Conservation (phyloP, 2,888 invertebrate species). For the Baronia brevicornis region DNA sequence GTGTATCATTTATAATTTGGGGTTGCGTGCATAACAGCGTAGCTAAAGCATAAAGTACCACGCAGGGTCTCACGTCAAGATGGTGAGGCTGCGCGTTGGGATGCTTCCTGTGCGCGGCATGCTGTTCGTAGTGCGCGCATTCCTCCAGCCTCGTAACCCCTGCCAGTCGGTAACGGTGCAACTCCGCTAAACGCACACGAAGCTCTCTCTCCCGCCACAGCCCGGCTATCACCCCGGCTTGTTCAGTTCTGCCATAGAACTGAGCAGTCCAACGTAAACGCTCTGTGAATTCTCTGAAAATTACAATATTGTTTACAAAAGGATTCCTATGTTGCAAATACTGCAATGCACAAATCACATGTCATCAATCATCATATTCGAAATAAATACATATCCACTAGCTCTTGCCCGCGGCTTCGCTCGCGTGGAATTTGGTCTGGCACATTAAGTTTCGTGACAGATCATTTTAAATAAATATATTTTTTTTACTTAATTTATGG, state of each 20-base stretch:
- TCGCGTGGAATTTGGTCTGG: no score
- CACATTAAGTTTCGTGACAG: no score
- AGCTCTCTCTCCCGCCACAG: slow-evolving; percentile 90
- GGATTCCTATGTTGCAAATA: no score
- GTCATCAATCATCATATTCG: no score
- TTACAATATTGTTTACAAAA: no score
- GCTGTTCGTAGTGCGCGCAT: slow-evolving; percentile 91
- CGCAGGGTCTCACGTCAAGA: slow-evolving; percentile 77
- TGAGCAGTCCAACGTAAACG: slow-evolving; percentile 90
- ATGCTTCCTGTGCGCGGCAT: slow-evolving; percentile 78
- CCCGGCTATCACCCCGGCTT: slow-evolving; percentile 85
- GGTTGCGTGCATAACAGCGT: slow-evolving; percentile 21
- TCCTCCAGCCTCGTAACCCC: slow-evolving; percentile 90
- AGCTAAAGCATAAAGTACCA: slow-evolving; percentile 22
- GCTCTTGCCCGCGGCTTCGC: no score
- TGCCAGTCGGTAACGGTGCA: slow-evolving; percentile 87
- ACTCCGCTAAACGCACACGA: slow-evolving; percentile 86
- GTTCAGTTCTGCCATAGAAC: slow-evolving; percentile 90
- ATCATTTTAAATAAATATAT: no score
- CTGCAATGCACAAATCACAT: no score
- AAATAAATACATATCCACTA: no score
- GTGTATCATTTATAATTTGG: no score
- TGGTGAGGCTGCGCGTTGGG: slow-evolving; percentile 62
- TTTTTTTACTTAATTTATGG: no score
- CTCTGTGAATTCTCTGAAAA: slow-evolving; percentile 83